Conservation (phyloP, 2,113 vertebrate genomes). For the Hypanus sabinus region DNA sequence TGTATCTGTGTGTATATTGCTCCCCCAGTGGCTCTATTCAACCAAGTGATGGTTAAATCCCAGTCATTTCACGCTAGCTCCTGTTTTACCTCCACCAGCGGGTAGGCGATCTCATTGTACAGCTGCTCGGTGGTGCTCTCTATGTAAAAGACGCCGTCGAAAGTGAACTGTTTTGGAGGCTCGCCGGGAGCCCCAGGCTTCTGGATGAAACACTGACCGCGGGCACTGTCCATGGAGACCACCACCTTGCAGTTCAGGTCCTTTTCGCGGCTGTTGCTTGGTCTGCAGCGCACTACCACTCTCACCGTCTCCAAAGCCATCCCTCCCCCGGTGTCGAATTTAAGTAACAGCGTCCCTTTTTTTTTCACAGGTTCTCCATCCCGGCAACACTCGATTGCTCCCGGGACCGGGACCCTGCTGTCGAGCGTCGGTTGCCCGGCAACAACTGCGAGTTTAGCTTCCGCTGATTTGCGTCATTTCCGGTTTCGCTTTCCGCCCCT, state of each 20-base stretch:
- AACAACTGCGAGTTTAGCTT: slow-evolving; percentile 48
- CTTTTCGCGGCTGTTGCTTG: slow-evolving; percentile 64
- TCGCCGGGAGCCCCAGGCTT: slow-evolving; percentile 55
- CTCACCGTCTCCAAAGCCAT: slow-evolving; percentile 73
- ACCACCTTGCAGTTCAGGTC: slow-evolving; percentile 58
- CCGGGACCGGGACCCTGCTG: not conserved
- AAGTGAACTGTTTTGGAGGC: slow-evolving; percentile 79
- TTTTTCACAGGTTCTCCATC: not conserved
- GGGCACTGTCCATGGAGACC: slow-evolving; percentile 55
- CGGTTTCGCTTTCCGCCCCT: not conserved
- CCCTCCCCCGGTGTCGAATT: not conserved
- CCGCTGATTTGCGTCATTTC: slow-evolving; percentile 46
- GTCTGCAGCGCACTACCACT: slow-evolving; percentile 73
- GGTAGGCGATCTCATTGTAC: slow-evolving; percentile 77
- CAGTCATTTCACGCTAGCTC: not conserved
- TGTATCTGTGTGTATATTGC: not conserved
- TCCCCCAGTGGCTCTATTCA: not conserved
- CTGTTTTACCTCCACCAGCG: slow-evolving; percentile 70
- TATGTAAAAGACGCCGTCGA: slow-evolving; percentile 67
- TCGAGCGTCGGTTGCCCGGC: slow-evolving; percentile 17
- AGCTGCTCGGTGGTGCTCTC: slow-evolving; percentile 75
- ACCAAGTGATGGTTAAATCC: not conserved
- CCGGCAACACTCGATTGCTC: not conserved
- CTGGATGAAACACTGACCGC: slow-evolving; percentile 69
- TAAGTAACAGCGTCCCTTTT: not conserved